phyloP scores from a whole-genome alignment of 2,113 vertebrate species.

The Cryptotis parvus region DNA sequence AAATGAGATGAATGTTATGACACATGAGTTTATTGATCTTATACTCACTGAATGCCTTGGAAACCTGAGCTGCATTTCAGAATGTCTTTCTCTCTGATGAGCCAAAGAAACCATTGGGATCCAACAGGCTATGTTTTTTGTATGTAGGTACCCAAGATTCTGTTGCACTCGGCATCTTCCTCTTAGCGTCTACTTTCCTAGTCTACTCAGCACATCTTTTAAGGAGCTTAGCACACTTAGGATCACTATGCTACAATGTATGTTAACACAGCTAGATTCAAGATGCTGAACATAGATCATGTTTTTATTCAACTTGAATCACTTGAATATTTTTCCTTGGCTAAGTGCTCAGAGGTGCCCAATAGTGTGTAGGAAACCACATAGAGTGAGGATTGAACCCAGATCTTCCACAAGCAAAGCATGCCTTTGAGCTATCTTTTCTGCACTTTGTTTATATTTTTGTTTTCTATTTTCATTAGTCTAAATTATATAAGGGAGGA shows the following conservation, averaged over 20 bases:
- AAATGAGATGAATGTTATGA: neutral
- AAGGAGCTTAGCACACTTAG: too few relatives aligned
- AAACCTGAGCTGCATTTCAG: neutral
- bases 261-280: neutral
- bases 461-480: constrained; percentile 31
- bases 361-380: neutral
- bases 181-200: neutral
- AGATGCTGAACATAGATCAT: neutral
- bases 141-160: neutral
- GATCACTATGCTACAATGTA: neutral
- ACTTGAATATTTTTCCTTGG: too few relatives aligned
- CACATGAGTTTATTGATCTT: neutral
- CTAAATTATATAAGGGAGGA: neutral
- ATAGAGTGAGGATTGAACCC: neutral
- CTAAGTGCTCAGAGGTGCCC: too few relatives aligned
- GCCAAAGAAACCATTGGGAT: neutral
- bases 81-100: neutral
- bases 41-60: neutral
- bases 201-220: neutral
- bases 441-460: neutral
- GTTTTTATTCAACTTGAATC: neutral
- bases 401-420: neutral
- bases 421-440: neutral
- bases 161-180: neutral
- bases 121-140: neutral